A percentile compares a stretch with the other conserved stretches of the same genome.
Conservation (phyloP, 1,140 invertebrate species). For the Tetranychus urticae region DNA sequence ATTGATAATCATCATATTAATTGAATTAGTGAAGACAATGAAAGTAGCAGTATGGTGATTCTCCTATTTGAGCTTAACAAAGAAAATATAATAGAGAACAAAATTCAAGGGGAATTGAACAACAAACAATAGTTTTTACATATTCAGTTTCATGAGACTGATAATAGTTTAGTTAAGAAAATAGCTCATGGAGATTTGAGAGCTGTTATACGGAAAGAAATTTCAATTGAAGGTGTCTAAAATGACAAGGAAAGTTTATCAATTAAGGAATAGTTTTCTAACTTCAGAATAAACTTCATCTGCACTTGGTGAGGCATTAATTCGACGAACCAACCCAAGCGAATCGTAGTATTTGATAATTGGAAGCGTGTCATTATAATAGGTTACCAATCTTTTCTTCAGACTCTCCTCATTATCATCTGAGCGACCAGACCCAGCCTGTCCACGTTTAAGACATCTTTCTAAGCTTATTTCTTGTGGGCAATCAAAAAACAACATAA, state of each 20-base stretch:
- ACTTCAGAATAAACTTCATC: conserved; percentile 5
- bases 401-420: conserved; percentile 87
- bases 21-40: too few species aligned
- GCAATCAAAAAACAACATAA: conserved; percentile 85
- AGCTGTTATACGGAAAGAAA: too few species aligned
- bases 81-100: too few species aligned
- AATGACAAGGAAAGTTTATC: background rate
- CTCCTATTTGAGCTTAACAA: too few species aligned
- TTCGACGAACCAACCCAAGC: conserved; percentile 41
- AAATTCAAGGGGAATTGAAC: too few species aligned
- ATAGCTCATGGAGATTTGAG: too few species aligned
- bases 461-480: conserved; percentile 52
- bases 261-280: background rate
- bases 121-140: too few species aligned
- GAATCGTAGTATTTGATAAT: conserved; percentile 67
- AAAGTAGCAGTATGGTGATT: too few species aligned
- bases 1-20: too few species aligned
- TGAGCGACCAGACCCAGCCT: conserved; percentile 61
- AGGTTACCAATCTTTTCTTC: conserved; percentile 56
- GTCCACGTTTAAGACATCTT: conserved; percentile 59
- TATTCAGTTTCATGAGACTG: too few species aligned
- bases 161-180: too few species aligned
- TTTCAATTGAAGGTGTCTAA: background rate
- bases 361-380: conserved; percentile 67
- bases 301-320: conserved; percentile 35